These are phyloP conservation scores for Leptonema lineaticorne DNA, from an alignment of 1,140 invertebrate species.

Conservation along the genomic window DNA sequence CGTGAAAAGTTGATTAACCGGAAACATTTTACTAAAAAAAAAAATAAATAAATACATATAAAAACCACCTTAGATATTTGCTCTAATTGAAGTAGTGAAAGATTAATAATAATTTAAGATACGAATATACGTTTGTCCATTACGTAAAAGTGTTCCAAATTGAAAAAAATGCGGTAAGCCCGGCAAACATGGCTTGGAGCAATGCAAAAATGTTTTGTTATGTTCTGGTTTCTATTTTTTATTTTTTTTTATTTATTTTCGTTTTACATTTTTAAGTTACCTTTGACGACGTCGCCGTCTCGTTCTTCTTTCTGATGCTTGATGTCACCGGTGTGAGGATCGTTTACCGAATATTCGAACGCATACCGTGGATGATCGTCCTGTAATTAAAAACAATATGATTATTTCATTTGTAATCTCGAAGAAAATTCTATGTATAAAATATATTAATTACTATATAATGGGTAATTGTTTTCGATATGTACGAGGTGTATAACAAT, in stretches of 20 bases:
- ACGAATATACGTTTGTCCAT: slow-evolving; percentile 7
- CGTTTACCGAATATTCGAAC: slow-evolving; percentile 72
- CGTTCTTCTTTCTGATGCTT: slow-evolving; percentile 69
- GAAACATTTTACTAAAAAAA: not conserved
- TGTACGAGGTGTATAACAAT: not conserved
- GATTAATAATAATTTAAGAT: slow-evolving; percentile 26
- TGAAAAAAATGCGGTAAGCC: slow-evolving; percentile 9
- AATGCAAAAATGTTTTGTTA: not conserved
- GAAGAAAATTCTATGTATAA: not conserved
- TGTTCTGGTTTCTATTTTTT: not conserved
- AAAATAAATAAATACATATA: not conserved
- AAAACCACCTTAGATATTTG: no score
- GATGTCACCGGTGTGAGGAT: slow-evolving; percentile 70
- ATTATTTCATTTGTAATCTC: not conserved
- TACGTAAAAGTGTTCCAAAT: not conserved
- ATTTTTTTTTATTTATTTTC: no score
- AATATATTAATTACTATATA: no score
- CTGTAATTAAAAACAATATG: slow-evolving; percentile 43
- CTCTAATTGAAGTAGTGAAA: slow-evolving; percentile 29
- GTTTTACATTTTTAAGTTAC: slow-evolving; percentile 37
- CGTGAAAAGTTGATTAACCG: slow-evolving; percentile 6
- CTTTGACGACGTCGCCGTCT: slow-evolving; percentile 65
- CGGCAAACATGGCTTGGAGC: slow-evolving; percentile 7
- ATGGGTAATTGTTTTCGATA: no score
- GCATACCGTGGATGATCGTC: slow-evolving; percentile 69